Base-by-base conservation (phyloP, 2,888 invertebrate species). In the Calameuta pallipes region DNA sequence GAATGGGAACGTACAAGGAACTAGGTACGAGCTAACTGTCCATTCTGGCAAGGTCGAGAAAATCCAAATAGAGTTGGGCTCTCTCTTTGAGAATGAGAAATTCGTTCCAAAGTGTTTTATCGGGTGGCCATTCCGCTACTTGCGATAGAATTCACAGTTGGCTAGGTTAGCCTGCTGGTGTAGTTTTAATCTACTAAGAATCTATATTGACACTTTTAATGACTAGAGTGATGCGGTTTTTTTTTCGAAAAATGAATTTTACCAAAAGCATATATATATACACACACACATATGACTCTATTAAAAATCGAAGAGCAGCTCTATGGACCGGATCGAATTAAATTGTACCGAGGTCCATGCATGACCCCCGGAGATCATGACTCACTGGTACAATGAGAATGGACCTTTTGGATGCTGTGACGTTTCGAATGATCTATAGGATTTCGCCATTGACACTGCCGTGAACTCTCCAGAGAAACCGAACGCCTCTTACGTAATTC, bases 91-190 rank as follows among this genome's bases (percentile, higher is more conserved):
- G 30, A 34, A 71, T 30, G 1, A 34, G 31, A 23, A 56, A 71
- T 71, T 71, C 71, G 71, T 71, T 33, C 34, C 71, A 71, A 30
- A 30, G 31, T 71, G 71, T 71, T 71, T 71, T 71, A 71, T 33
- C 71, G 23, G 12, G 23, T 9, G n/a, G 31, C 31, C 71, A 34
- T 71, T 71, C 71, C 71, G 71, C 71, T 71, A 71, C 30, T 15
- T 71, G 30, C 71, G 71, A 34, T 56, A 56, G 71, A 71, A 71
- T 71, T 71, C 71, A 71, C 71, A 71, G 71, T 71, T 71, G 31
- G 71, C 71, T 71, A 71, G 31, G 15, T 71, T 71, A 9, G 41
- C 23, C 41, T 56, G 41, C 23, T 2, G 41, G 0, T 9, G 9
- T 23, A 23, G 41, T 56, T 56, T 23, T 23, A 6, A 56, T 56